Percentiles rank a stretch among this genome's conserved stretches.
phyloP scores from a whole-genome alignment of 2,888 invertebrate species.

The Notocelia uddmanniana region DNA sequence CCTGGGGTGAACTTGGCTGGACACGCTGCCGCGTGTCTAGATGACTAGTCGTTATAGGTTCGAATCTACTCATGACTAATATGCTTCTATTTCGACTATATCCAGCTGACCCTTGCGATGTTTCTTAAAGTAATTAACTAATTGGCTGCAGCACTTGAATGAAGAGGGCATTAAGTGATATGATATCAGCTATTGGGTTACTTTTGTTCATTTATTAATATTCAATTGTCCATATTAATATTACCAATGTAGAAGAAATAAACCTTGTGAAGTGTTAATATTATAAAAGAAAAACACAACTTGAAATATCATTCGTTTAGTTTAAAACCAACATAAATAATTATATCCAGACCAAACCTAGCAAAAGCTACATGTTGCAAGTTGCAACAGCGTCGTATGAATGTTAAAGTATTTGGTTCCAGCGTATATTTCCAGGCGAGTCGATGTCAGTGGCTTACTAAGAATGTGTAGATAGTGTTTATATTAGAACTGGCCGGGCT shows the following conservation, averaged over 20 bases:
- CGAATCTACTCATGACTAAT: neutral
- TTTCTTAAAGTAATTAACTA: neutral
- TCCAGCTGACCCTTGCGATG: neutral
- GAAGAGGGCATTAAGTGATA: neutral
- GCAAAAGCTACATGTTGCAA: neutral
- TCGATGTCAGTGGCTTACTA: conserved; percentile 42
- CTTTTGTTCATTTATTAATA: neutral
- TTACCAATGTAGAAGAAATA: neutral
- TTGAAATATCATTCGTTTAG: neutral
- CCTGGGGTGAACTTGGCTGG: no score
- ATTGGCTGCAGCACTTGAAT: neutral
- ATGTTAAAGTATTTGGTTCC: conserved; percentile 26
- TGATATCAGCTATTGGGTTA: neutral
- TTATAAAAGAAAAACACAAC: no score
- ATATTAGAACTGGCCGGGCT: conserved; percentile 41
- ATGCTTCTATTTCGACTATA: neutral
- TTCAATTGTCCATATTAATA: no score
- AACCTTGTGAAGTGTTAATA: no score
- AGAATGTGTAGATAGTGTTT: conserved; percentile 44
- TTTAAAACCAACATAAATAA: neutral
- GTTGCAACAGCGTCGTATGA: neutral
- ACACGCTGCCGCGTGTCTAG: no score
- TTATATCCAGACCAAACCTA: conserved; percentile 1
- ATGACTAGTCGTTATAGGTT: no score
- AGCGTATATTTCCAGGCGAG: conserved; percentile 40